A percentile compares a stretch with the other conserved stretches of the same genome.
These are phyloP conservation scores for Montipora efflorescens DNA, from an alignment of 64 coral and sea anemone species.

Conservation along the genomic window DNA sequence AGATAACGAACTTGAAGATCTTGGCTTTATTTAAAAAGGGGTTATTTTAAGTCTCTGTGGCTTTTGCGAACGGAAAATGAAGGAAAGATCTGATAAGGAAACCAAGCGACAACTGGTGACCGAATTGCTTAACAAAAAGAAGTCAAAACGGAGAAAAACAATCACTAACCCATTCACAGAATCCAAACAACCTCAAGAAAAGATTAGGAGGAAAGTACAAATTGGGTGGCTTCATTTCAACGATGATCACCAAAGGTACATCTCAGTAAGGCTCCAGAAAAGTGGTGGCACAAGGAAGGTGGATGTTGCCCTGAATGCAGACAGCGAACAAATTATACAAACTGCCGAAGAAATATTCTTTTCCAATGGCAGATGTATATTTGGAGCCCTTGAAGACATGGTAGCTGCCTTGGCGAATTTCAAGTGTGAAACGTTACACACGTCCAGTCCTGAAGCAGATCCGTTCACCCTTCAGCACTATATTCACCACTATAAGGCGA, in stretches of 20 bases:
- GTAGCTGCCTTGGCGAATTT: constrained; percentile 10
- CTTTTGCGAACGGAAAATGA: constrained; percentile 1
- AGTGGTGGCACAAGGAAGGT: constrained; percentile 11
- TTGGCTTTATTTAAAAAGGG: constrained; percentile 19
- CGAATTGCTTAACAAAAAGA: neutral
- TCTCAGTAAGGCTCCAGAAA: constrained; percentile 2
- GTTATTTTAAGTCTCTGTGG: constrained; percentile 10
- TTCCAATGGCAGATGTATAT: constrained; percentile 1
- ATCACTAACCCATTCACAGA: neutral
- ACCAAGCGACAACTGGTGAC: neutral
- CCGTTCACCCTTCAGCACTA: constrained; percentile 30
- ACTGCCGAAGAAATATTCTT: constrained; percentile 24
- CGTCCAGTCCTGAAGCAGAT: neutral
- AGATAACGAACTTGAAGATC: neutral
- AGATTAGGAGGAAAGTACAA: neutral
- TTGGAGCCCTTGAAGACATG: constrained; percentile 19
- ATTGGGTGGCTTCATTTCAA: constrained; percentile 42
- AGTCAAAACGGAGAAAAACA: neutral
- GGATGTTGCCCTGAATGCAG: neutral
- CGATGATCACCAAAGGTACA: constrained; percentile 6
- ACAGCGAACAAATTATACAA: neutral
- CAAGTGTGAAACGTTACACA: neutral
- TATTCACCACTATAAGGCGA: neutral
- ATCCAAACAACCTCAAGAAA: constrained; percentile 11
- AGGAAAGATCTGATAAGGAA: neutral